Base-by-base conservation (phyloP, 2,888 invertebrate species). In the Andrena marginata region DNA sequence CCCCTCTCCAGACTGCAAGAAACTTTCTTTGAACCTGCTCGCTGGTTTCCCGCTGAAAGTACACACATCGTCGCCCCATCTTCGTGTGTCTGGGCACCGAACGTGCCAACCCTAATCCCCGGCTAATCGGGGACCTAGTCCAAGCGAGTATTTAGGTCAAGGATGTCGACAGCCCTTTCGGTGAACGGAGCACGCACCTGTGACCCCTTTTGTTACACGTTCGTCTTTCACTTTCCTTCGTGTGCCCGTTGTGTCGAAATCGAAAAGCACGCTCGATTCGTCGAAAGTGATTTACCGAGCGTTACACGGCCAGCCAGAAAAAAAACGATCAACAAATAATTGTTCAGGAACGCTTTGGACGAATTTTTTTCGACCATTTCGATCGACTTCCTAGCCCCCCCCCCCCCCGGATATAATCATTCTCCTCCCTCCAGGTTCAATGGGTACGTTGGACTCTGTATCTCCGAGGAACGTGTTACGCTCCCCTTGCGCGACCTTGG, bases 21-120 rank as follows among this genome's bases (percentile, higher is more conserved):
- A 87, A 90, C 89, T 90, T 90, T 90, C 90, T 87, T 90, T 85
- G 83, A 74, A 85, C 87, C 80, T 84, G 86, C 87, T 86, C 77
- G 76, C 69, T 60, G 29, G 72, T 51, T 70, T 63, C 60, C 33
- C 70, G 20, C 13, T 73, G 54, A 68, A 56, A 10, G 13, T 42
- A 33, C 42, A 42, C 42, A 16, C 23, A 23, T 59, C 10, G 31
- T 29, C 64, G 76, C 23, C 23, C 56, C 54, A 77, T 80, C 62
- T 71, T 26, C 65, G 71, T 51, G 42, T 59, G 49, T 23, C 42
- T 48, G 0, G 49, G 16, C 13, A 54, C 2, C 23, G 4, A 63
- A 56, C 51, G 20, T 48, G 29, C 16, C 0, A 31, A 54, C 10
- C 10, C 62, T 74, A 68, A 82, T 74, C 49, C 42, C 5, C 16